Base-by-base conservation (phyloP, 1,140 invertebrate genomes). In the Drosophila pruinosa region DNA sequence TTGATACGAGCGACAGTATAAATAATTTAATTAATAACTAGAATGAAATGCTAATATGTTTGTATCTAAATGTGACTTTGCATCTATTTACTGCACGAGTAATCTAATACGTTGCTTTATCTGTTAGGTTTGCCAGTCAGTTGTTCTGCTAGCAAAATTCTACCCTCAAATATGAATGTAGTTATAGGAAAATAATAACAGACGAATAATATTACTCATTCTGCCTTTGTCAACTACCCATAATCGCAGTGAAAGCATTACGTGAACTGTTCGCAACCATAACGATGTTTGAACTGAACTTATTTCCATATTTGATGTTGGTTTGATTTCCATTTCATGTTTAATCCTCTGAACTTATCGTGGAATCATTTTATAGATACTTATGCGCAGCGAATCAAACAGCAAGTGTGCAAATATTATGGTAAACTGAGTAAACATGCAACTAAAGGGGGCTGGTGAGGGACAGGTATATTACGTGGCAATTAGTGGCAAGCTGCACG, bases 401-500 rank as follows among this genome's bases (percentile, higher is more conserved):
- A 43, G n/a, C n/a, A 45, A 45, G 10, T 45, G 19, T 22, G 43
- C 7, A 45, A 45, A 45, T 45, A 45, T 45, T 22, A n/a, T 5
- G 8, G 24, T 12, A 45, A 12, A n/a, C 6, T 12, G 10, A 45
- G 4, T 21, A 45, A 22, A 45, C 21, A 45, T 24, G 31, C 4
- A 6, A n/a, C n/a, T n/a, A 24, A 6, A 24, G 21, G 21, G n/a
- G 7, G 14, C 22, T 3, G n/a, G 12, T 14, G 31, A 38, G 7
- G 2, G n/a, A 10, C 39, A 56, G 22, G 17, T 38, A 48, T 39
- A 26, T 53, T 54, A 45, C 43, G n/a, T 45, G 43, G 50, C 65
- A 69, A 69, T 69, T 69, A 69, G 58, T 34, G 48, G n/a, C 14
- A 22, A 61, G 21, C 24, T 26, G 52, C 43, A 21, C 19, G 43